These are phyloP conservation scores for Copsychus sechellarum DNA, from an alignment of 2,113 vertebrate species.

Conservation along the genomic window DNA sequence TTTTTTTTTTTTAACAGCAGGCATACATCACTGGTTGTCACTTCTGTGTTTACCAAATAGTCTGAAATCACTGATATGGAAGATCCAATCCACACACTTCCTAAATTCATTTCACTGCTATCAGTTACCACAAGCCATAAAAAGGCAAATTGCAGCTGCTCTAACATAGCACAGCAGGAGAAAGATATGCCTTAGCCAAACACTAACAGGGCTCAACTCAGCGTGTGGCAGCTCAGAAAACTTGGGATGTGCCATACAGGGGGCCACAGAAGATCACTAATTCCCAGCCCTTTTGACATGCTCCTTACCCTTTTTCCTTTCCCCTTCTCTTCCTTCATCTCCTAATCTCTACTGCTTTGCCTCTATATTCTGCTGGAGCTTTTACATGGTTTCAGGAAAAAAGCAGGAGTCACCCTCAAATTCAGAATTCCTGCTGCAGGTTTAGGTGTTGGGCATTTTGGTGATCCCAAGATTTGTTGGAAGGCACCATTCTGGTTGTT, in stretches of 20 bases:
- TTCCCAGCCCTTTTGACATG: not conserved
- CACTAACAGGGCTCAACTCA: not conserved
- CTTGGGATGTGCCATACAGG: not conserved
- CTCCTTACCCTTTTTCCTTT: not conserved
- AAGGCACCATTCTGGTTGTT: not conserved
- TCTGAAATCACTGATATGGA: slow-evolving; percentile 50
- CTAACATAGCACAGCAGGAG: slow-evolving; percentile 31
- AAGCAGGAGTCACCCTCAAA: not conserved
- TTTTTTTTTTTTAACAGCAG: not conserved
- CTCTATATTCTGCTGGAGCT: not conserved
- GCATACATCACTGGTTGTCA: slow-evolving; percentile 1
- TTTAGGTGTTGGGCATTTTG: not conserved
- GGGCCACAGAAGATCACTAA: not conserved
- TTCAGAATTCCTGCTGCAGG: not conserved
- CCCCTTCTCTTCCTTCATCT: not conserved
- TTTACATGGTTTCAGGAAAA: not conserved
- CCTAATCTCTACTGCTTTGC: not conserved
- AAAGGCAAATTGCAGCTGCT: slow-evolving; percentile 61
- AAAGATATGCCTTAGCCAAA: slow-evolving; percentile 29
- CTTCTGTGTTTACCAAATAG: slow-evolving; percentile 55
- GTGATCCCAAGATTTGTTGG: not conserved
- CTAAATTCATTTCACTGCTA: slow-evolving; percentile 60
- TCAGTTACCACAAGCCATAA: slow-evolving; percentile 56
- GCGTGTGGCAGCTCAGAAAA: not conserved
- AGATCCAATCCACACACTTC: slow-evolving; percentile 45